Evolutionary conservation across 2,888 invertebrate genomes (phyloP), one percentile per base, ranked within the genome.

Genomic region (Drosophila putrida): DNA sequence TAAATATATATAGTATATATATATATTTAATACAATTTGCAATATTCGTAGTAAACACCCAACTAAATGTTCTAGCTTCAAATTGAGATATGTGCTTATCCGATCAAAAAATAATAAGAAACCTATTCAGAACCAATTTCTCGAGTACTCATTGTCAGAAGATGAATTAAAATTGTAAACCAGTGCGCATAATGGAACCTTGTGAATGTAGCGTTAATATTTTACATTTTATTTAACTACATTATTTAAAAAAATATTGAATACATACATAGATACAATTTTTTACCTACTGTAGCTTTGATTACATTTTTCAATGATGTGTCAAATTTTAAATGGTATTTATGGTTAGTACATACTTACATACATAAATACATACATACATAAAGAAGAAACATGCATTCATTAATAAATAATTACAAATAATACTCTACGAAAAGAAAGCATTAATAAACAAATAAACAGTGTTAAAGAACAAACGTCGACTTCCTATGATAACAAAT

Each of bases 301-400:
- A 84, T 84, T 84, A 84, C 83, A 89, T 84, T 84, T 84, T 89
- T 89, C 73, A 88, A 89, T 82, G 72, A 89, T 86, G 85, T 86
- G 85, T 86, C 85, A 86, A 86, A 86, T 86, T 86, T 86, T 85
- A 86, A 88, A 85, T 69, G 87, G 75, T 89, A 87, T 82, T 78
- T 72, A 67, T 62, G 70, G 61, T 69, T 88, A 82, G 82, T 63
- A 67, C 67, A 65, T 57, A 68, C 51, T 59, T 15, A 31, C 20
- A 70, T 27, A 59, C 41, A 57, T 51, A 60, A 41, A 46, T 38
- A 38, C 27, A 46, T 43, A 41, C 51, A 54, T 38, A 53, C 57
- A 50, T 51, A 68, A 58, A 50, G 39, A 47, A 39, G 35, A 38
- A 55, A 27, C 20, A 46, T 36, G 54, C 31, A 31, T 27, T 31